Percentiles rank a stretch among this genome's conserved stretches.
phyloP scores from a whole-genome alignment of 2,888 invertebrate genomes.

The Pterostichus niger region DNA sequence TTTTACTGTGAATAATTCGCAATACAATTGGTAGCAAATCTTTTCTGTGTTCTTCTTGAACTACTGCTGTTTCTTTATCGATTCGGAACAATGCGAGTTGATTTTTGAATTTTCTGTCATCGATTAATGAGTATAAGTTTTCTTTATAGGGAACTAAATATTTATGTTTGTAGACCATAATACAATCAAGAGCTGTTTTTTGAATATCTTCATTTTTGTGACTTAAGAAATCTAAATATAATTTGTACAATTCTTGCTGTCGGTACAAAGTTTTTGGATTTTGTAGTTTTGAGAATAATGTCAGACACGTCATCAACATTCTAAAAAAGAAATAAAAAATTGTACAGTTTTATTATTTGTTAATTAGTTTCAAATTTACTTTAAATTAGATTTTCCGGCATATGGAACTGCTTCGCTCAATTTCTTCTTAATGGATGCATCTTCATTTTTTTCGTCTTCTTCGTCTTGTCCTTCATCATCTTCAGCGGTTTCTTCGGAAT shows the following conservation, averaged over 20 bases:
- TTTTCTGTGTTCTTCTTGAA: conserved; percentile 87
- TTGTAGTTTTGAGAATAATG: conserved; percentile 87
- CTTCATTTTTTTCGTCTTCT: conserved; percentile 74
- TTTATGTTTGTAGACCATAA: conserved; percentile 91
- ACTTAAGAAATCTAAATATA: conserved; percentile 89
- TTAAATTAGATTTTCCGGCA: conserved; percentile 70
- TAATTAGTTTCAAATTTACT: conserved; percentile 69
- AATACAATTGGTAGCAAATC: conserved; percentile 88
- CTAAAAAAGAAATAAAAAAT: conserved; percentile 77
- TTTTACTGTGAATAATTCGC: conserved; percentile 92
- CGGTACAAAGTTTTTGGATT: conserved; percentile 90
- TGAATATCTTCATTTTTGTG: conserved; percentile 90
- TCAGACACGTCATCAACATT: conserved; percentile 83
- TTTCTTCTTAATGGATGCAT: conserved; percentile 69
- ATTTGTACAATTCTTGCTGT: conserved; percentile 86
- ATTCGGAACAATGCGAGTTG: conserved; percentile 91
- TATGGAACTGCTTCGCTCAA: conserved; percentile 68
- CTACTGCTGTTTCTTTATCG: conserved; percentile 83
- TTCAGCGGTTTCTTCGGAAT: conserved; percentile 74
- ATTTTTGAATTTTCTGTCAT: conserved; percentile 93
- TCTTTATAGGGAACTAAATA: conserved; percentile 89
- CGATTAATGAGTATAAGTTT: conserved; percentile 88
- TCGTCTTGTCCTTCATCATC: conserved; percentile 75
- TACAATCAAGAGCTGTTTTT: conserved; percentile 90
- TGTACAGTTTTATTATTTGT: conserved; percentile 73